phyloP scores from a whole-genome alignment of 2,797 vertebrate genomes.

The Phataginus tetradactyla region DNA sequence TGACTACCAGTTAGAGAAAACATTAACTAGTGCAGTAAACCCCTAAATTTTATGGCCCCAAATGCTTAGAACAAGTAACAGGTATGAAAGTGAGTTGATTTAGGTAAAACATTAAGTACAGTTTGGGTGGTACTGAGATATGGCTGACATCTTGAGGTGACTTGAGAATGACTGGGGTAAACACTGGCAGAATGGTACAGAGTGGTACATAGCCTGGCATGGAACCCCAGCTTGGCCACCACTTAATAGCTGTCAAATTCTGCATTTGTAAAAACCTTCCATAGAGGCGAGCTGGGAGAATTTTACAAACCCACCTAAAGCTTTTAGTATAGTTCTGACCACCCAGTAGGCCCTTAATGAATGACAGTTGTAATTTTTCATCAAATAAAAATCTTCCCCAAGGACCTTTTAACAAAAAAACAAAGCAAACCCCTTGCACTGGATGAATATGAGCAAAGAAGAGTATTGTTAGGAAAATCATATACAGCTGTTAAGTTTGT shows the following conservation, averaged over 20 bases:
- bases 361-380: background rate
- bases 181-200: rapidly evolving
- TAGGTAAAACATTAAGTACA: background rate
- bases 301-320: background rate
- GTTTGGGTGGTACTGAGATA: background rate
- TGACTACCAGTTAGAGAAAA: background rate
- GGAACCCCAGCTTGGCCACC: background rate
- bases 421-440: background rate
- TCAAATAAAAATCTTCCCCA: background rate
- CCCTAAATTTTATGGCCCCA: background rate
- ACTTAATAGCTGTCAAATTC: background rate
- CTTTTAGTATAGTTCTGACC: background rate
- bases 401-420: background rate
- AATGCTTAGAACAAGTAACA: background rate
- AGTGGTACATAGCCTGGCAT: background rate
- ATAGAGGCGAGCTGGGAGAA: background rate
- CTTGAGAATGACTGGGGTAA: background rate
- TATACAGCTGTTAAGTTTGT: background rate
- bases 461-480: background rate
- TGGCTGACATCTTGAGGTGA: background rate
- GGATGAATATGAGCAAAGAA: background rate
- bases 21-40: background rate
- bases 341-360: background rate
- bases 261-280: background rate
- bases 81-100: background rate